Evolutionary conservation across 1,140 invertebrate genomes (phyloP), one percentile per base, ranked within the genome.

Genomic region (Drosophila sp.): DNA sequence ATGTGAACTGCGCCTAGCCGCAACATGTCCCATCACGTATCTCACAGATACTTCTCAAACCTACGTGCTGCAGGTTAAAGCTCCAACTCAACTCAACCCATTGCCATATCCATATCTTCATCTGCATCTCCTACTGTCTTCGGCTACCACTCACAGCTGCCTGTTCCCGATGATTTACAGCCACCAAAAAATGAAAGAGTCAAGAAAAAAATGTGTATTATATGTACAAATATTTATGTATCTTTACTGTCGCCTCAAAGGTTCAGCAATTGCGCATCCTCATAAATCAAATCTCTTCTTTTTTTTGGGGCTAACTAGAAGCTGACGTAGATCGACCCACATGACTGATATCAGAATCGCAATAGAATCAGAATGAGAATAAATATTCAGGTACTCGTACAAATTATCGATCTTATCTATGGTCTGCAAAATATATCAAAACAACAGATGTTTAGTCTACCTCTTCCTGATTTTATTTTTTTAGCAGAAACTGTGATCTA

Each of bases 121-220:
- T 69, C 65, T 69, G 63, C 51, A 53, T 51, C 64, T 74, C 43
- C 77, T 57, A 13, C 40, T 65, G 32, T 46, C 65, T 59, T 29
- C 29, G 1, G 53, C 53, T 54, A 14, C 53, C 36, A 40, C 21
- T 21, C 21, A 21, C 21, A 54, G 27, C 21, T 51, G 43, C 43
- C 21, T 16, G 18, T n/a, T 7, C 54, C 41, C 27, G 43, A 45
- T 86, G 78, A 86, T 86, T 84, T 86, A 80, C 73, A 83, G 64
- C 46, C 29, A 41, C 46, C 56, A 54, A 74, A 74, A 59, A 13
- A 51, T 57, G 62, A 29, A 29, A 29, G 34, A 43, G n/a, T n/a
- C n/a, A 29, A 59, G 43, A 45, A 51, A 45, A 51, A 51, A 11
- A 32, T 8, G 11, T 43, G 1, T 57, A 18, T 29, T 43, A 7